Evolutionary conservation across 2,797 vertebrate species (phyloP).

Genomic region (Erethizon dorsatum): DNA sequence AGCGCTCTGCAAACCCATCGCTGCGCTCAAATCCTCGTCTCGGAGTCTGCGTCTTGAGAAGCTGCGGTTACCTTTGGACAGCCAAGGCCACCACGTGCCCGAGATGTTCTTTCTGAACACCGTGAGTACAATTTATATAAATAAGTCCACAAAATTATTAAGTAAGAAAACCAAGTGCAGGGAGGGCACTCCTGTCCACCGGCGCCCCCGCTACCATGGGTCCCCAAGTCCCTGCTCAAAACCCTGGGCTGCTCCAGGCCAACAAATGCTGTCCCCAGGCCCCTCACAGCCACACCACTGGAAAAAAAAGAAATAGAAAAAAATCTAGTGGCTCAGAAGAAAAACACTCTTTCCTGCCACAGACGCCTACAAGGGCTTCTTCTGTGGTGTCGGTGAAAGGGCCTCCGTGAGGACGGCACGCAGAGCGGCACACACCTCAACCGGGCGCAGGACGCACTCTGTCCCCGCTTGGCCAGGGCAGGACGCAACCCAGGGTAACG

Average conservation of each 20-base stretch:
- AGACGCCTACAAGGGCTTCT: conserved; percentile 50
- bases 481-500: neutral
- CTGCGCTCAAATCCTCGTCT: neutral
- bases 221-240: neutral
- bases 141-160: neutral
- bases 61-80: neutral
- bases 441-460: neutral
- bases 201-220: neutral
- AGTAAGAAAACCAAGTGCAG: neutral
- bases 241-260: neutral
- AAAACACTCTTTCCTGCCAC: conserved; percentile 72
- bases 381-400: conserved; percentile 25
- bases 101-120: neutral
- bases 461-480: neutral
- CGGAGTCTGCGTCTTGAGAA: neutral
- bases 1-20: neutral
- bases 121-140: neutral
- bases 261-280: neutral
- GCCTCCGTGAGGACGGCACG: conserved; percentile 29
- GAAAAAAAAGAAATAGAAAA: neutral
- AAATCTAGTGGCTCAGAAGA: neutral
- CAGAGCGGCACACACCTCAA: neutral
- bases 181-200: neutral
- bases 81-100: neutral
- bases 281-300: neutral